Conservation (phyloP, 2,888 invertebrate genomes). For the Eristalis pertinax region DNA sequence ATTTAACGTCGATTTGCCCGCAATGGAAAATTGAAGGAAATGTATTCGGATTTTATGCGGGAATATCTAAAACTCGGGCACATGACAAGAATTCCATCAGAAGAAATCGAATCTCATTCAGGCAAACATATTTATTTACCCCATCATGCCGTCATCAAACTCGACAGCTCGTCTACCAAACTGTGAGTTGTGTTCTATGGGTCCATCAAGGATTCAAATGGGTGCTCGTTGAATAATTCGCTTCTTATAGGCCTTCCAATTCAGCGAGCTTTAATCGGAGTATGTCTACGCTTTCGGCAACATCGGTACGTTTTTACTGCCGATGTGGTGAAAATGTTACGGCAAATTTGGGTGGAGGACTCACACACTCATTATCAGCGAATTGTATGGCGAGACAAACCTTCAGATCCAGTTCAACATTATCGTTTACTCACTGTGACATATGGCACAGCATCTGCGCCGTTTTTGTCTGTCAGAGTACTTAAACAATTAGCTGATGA, state of each 20-base stretch:
- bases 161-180: constrained; percentile 38
- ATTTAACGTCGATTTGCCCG: constrained; percentile 21
- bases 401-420: constrained; percentile 15
- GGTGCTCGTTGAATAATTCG: constrained; percentile 13
- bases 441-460: constrained; percentile 30
- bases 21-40: constrained; percentile 8
- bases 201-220: constrained; percentile 32
- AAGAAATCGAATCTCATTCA: not conserved
- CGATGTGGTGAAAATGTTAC: constrained; percentile 42
- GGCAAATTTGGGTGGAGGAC: constrained; percentile 46
- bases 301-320: constrained; percentile 20
- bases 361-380: constrained; percentile 13
- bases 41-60: too few relatives aligned
- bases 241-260: constrained; percentile 49
- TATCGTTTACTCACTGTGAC: constrained; percentile 25
- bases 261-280: constrained; percentile 53
- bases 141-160: too few relatives aligned
- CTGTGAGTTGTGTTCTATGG: constrained; percentile 43
- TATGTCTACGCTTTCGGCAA: constrained; percentile 60
- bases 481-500: not conserved
- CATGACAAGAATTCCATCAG: not conserved
- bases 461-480: not conserved
- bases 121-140: constrained; percentile 39
- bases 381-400: constrained; percentile 42
- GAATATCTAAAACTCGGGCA: not conserved